Conservation (phyloP, 2,797 vertebrate species). For the Euthynnus affinis region DNA sequence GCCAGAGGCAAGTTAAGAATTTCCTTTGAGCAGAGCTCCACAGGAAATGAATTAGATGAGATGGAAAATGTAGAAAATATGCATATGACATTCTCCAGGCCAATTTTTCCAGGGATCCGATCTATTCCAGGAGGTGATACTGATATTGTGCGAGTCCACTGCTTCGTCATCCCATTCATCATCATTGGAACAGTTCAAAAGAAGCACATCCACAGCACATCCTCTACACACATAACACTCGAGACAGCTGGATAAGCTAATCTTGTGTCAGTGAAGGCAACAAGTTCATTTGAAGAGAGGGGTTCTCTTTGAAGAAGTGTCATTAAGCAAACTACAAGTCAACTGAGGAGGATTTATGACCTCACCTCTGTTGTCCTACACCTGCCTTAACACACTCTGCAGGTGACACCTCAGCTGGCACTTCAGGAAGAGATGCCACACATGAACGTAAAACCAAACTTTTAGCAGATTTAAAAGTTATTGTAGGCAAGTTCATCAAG, state of each 20-base stretch:
- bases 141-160: slow-evolving; percentile 7
- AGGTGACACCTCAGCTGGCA: slow-evolving; percentile 20
- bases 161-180: slow-evolving; percentile 29
- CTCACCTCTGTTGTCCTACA: slow-evolving; percentile 66
- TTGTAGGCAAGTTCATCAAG: background rate
- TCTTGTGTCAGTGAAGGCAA: slow-evolving; percentile 73
- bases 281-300: slow-evolving; percentile 76
- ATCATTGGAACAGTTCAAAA: slow-evolving; percentile 58
- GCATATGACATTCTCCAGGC: slow-evolving; percentile 32
- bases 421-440: slow-evolving; percentile 34
- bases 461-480: slow-evolving; percentile 3
- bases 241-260: slow-evolving; percentile 77
- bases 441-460: background rate
- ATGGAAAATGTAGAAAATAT: slow-evolving; percentile 40
- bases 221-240: slow-evolving; percentile 32
- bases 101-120: slow-evolving; percentile 30
- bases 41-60: slow-evolving; percentile 45
- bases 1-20: slow-evolving; percentile 33
- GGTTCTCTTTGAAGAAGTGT: slow-evolving; percentile 78
- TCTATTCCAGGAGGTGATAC: slow-evolving; percentile 30
- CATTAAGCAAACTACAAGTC: slow-evolving; percentile 57
- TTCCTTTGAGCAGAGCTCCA: slow-evolving; percentile 44
- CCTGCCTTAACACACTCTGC: slow-evolving; percentile 64
- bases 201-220: slow-evolving; percentile 28
- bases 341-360: slow-evolving; percentile 25